Base-by-base conservation (phyloP, 92 coral and sea anemone species). In the Epizoanthus rinbou region DNA sequence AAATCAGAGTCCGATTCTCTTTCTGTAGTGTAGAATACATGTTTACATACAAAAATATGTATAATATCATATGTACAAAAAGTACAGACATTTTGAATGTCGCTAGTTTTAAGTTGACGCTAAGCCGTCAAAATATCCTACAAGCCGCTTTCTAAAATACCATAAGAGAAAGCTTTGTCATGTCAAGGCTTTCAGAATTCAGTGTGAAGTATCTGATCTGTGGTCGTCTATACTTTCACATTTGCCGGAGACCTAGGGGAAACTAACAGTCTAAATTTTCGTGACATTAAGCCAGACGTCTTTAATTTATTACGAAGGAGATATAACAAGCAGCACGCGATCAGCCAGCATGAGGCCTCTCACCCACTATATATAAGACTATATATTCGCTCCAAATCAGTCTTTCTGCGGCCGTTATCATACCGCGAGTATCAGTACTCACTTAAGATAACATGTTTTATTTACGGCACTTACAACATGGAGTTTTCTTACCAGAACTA, bases 401-500 rank as follows among this genome's bases (percentile, higher is more conserved):
- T 50, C 54, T 50, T 50, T 50, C 25, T 47, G 21, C 15, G 59
- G 45, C 47, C 58, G 63, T 28, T 35, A 2, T 8, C 39, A 41
- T n/a, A 47, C 3, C 1, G 19, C 22, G 23, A 78, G 41, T 54
- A 7, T 8, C 23, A 67, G 67, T 6, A 52, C 66, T 53, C 31
- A 79, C 43, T 22, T 59, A 79, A 22, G 37, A 13, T 22, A 1
- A 73, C 45, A 4, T 66, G 15, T 21, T 39, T 16, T 57, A 11
- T 50, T 31, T 75, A 50, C 21, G 15, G 21, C 3, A 21, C 19
- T 16, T 19, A 2, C 5, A 73, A 1, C 45, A 41, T 18, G n/a
- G n/a, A 23, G 37, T 0, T 28, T 0, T 84, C 88, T 21, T 66
- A 95, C 98, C 98, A 95, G 85, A 74, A 95, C 89, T 54, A 87